phyloP scores from a whole-genome alignment of 2,797 vertebrate genomes.

The Danio choprae region DNA sequence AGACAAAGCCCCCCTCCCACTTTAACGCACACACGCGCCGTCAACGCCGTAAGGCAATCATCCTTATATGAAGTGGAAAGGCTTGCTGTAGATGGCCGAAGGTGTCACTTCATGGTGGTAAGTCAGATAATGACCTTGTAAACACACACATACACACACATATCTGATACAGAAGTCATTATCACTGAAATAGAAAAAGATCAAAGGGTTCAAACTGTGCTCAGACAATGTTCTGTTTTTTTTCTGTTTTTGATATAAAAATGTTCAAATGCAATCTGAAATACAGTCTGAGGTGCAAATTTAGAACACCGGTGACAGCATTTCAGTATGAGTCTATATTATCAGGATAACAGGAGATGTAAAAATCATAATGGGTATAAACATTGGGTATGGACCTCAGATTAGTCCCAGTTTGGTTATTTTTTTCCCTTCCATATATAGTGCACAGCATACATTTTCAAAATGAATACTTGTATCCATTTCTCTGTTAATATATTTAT shows the following conservation, averaged over 20 bases:
- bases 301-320: neutral
- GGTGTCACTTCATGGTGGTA: slow-evolving; percentile 48
- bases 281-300: neutral
- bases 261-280: neutral
- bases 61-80: slow-evolving; percentile 46
- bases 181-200: slow-evolving; percentile 18
- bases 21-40: slow-evolving; percentile 9
- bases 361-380: no score
- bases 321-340: no score
- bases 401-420: no score
- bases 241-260: neutral
- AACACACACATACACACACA: slow-evolving; percentile 7
- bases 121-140: slow-evolving; percentile 56
- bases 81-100: slow-evolving; percentile 43
- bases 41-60: slow-evolving; percentile 43
- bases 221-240: neutral
- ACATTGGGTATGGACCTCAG: no score
- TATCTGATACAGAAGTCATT: slow-evolving; percentile 28
- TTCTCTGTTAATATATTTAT: no score
- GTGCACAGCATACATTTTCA: no score
- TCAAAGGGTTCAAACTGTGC: slow-evolving; percentile 1
- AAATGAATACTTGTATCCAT: no score
- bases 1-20: slow-evolving; percentile 45
- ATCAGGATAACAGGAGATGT: no score
- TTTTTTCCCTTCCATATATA: no score